Evolutionary conservation across 2,113 vertebrate genomes (phyloP).

Genomic region (Tupaia chinensis): DNA sequence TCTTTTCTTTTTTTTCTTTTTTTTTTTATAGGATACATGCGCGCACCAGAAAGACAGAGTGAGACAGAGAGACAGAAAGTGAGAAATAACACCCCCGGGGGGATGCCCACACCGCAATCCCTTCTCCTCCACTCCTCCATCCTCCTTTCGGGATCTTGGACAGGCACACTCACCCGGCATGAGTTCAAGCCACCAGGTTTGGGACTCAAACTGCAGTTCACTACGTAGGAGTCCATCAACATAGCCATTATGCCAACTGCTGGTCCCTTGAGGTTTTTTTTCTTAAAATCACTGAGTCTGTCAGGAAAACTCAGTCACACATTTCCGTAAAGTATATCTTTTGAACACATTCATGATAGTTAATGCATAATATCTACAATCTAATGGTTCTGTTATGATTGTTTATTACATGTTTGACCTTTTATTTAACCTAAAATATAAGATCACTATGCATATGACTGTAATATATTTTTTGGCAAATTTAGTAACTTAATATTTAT

Average conservation of each 20-base stretch:
- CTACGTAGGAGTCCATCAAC: too few relatives aligned
- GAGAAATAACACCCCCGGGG: too few relatives aligned
- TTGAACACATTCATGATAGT: background rate
- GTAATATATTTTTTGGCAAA: background rate
- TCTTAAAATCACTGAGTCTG: background rate
- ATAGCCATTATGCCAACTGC: too few relatives aligned
- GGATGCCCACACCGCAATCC: too few relatives aligned
- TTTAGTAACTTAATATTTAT: background rate
- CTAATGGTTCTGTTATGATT: background rate
- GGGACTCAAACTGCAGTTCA: too few relatives aligned
- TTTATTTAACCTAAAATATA: background rate
- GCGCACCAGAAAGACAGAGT: too few relatives aligned
- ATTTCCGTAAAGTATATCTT: background rate
- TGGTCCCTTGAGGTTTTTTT: background rate
- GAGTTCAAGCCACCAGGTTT: too few relatives aligned
- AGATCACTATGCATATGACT: background rate
- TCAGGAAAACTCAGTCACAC: background rate
- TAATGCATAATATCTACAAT: background rate
- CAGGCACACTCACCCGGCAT: too few relatives aligned
- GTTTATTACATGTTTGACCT: background rate
- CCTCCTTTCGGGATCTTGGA: too few relatives aligned
- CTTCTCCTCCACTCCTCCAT: too few relatives aligned
- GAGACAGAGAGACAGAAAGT: too few relatives aligned
- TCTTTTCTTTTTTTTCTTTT: background rate
- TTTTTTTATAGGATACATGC: too few relatives aligned